phyloP scores from a whole-genome alignment of 2,797 vertebrate species.

The Sphenodon punctatus region DNA sequence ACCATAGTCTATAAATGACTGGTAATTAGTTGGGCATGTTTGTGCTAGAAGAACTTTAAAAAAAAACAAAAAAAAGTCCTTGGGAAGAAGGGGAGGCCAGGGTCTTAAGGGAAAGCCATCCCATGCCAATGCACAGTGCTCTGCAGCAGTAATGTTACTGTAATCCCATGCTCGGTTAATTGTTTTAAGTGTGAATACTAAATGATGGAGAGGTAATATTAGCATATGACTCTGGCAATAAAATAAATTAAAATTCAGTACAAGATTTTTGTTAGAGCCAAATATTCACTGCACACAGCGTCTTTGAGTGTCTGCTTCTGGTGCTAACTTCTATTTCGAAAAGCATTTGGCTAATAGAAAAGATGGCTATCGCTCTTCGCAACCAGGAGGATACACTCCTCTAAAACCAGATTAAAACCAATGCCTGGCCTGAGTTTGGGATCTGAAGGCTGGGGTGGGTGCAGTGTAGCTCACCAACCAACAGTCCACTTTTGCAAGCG shows the following conservation, averaged over 20 bases:
- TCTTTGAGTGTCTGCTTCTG: conserved; percentile 37
- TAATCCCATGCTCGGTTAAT: not conserved
- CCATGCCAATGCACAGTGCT: not conserved
- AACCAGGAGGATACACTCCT: conserved; percentile 23
- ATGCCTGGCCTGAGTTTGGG: conserved; percentile 37
- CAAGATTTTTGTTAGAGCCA: conserved; percentile 2
- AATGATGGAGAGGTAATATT: not conserved
- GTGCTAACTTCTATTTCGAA: conserved; percentile 36
- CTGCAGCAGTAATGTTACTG: not conserved
- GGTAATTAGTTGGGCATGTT: not conserved
- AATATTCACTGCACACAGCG: conserved; percentile 24
- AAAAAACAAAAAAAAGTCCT: too few relatives aligned
- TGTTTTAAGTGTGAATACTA: not conserved
- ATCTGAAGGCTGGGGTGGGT: conserved; percentile 42
- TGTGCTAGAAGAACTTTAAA: not conserved
- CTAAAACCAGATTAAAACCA: conserved; percentile 11
- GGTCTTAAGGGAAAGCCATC: not conserved
- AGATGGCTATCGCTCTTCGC: conserved; percentile 43
- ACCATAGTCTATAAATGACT: not conserved
- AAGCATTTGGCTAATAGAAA: conserved; percentile 43
- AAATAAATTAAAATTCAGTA: not conserved
- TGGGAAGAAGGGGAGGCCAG: conserved; percentile 6
- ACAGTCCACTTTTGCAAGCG: conserved; percentile 50
- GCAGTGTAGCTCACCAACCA: conserved; percentile 50
- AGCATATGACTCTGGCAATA: not conserved